Conservation (phyloP, 2,888 invertebrate species). For the Harpalus rubripes region DNA sequence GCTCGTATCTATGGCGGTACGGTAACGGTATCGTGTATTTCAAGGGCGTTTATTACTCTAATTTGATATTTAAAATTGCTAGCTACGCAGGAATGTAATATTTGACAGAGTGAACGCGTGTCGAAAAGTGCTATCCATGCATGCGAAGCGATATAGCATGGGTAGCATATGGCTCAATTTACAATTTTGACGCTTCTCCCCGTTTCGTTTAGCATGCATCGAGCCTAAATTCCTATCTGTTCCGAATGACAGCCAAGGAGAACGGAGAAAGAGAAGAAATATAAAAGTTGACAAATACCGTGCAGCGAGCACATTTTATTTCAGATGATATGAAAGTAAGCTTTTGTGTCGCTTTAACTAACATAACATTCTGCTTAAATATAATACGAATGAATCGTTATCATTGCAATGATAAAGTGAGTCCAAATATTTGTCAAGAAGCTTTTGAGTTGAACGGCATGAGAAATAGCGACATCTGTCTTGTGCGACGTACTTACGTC, state of each 20-base stretch:
- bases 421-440: slow-evolving; percentile 67
- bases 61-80: slow-evolving; percentile 45
- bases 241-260: slow-evolving; percentile 25
- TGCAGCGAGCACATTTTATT: slow-evolving; percentile 26
- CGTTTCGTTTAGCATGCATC: slow-evolving; percentile 34
- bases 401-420: slow-evolving; percentile 65
- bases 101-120: slow-evolving; percentile 29
- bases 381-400: slow-evolving; percentile 58
- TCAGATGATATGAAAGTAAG: slow-evolving; percentile 37
- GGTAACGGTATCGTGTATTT: no score
- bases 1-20: background rate
- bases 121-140: slow-evolving; percentile 48
- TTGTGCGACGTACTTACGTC: slow-evolving; percentile 57
- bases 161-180: slow-evolving; percentile 45
- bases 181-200: slow-evolving; percentile 37
- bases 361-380: slow-evolving; percentile 34
- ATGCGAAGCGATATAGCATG: slow-evolving; percentile 47
- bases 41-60: slow-evolving; percentile 22
- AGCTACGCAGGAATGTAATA: slow-evolving; percentile 28
- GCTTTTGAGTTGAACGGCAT: slow-evolving; percentile 64
- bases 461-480: slow-evolving; percentile 65
- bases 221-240: slow-evolving; percentile 46
- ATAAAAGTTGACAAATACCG: slow-evolving; percentile 49
- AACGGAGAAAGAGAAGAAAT: slow-evolving; percentile 44
- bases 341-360: slow-evolving; percentile 47